Conservation (phyloP, 2,888 invertebrate genomes). For the Zygothrica quintamaculata region DNA sequence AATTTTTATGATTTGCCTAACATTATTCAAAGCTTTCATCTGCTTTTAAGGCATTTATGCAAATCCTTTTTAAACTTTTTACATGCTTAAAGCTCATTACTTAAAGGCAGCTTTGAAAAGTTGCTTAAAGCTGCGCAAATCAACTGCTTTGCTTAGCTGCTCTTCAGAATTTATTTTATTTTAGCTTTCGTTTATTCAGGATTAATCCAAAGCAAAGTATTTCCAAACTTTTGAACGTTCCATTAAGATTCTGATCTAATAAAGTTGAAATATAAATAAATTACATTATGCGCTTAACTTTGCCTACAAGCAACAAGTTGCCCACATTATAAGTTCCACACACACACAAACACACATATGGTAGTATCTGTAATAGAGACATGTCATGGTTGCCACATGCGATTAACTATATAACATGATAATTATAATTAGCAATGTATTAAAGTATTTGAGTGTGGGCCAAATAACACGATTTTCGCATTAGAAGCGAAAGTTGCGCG, state of each 20-base stretch:
- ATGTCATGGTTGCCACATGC: slow-evolving; percentile 4
- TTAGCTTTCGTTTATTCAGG: too few species aligned
- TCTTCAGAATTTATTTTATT: too few species aligned
- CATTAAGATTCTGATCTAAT: slow-evolving; percentile 10
- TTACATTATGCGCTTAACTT: slow-evolving; percentile 3
- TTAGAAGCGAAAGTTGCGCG: slow-evolving; percentile 35
- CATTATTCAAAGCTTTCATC: too few species aligned
- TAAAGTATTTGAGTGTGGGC: slow-evolving; percentile 27
- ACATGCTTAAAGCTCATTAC: too few species aligned
- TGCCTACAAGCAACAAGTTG: slow-evolving; percentile 23
- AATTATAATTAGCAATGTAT: slow-evolving; percentile 63
- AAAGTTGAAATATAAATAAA: slow-evolving; percentile 13
- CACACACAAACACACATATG: slow-evolving; percentile 1
- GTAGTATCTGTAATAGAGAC: not conserved
- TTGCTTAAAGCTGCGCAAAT: too few species aligned
- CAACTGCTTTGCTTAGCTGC: too few species aligned
- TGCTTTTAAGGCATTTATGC: not conserved
- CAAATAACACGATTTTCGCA: slow-evolving; percentile 55
- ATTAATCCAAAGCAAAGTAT: too few species aligned
- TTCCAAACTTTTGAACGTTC: too few species aligned
- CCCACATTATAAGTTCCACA: slow-evolving; percentile 21
- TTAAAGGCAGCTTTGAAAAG: too few species aligned
- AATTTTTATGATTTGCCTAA: too few species aligned
- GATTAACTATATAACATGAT: slow-evolving; percentile 53
- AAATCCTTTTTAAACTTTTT: too few species aligned